Conservation (phyloP, 2,888 invertebrate species). For the Agrochola macilenta region DNA sequence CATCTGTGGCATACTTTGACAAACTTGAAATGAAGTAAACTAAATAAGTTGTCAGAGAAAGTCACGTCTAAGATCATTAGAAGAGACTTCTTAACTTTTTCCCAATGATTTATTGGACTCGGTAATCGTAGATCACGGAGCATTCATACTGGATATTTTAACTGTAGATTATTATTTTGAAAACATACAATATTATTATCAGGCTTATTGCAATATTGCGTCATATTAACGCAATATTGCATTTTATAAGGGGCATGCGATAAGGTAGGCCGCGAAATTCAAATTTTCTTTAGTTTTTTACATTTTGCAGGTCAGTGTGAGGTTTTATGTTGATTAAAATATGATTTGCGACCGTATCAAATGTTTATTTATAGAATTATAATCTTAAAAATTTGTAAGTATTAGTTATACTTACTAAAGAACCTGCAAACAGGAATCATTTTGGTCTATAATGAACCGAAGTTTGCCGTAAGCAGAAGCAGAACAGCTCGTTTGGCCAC, state of each 20-base stretch:
- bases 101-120: background rate
- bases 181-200: background rate
- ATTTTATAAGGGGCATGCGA: no score
- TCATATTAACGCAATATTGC: no score
- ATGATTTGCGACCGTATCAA: no score
- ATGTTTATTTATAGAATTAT: no score
- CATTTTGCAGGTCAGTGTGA: background rate
- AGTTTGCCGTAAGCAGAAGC: background rate
- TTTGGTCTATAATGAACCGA: background rate
- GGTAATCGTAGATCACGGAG: background rate
- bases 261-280: no score
- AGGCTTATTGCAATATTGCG: no score
- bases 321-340: no score
- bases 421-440: background rate
- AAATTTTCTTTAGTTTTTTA: no score
- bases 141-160: background rate
- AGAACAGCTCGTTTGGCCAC: background rate
- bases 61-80: background rate
- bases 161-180: background rate
- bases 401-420: background rate
- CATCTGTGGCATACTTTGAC: conserved; percentile 1
- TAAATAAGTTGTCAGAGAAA: conserved; percentile 8
- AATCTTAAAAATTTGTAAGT: background rate
- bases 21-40: conserved; percentile 5
- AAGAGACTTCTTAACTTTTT: background rate